Base-by-base conservation (phyloP, 2,888 invertebrate genomes). In the Drosophila nr. perissopoda region DNA sequence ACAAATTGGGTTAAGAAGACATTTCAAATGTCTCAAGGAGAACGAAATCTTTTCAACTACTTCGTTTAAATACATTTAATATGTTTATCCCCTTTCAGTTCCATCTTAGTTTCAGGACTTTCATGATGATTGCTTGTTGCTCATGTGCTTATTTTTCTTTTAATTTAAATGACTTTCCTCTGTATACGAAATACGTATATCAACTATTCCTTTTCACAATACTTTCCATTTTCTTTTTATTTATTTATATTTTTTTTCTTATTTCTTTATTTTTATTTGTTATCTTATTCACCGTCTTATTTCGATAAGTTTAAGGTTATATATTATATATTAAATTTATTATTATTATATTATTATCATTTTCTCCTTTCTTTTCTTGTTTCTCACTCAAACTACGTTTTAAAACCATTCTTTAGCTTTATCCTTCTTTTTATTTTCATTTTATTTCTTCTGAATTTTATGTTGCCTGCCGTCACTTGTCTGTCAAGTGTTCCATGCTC, bases 381-480 rank as follows among this genome's bases (percentile, higher is more conserved):
- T 33, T 29, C 18, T 27, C 1, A 13, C 21, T 64, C 34, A 27
- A 21, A 25, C 21, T 40, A 27, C 27, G 21, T 40, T 18, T 7
- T 38, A n/a, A 56, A 54, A 27, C 31, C 29, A 11, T 33, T 25
- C 18, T 42, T n/a, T 8, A 8, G 25, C 21, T 48, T 33, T 38
- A 33, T 16, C 6, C 6, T 13, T 27, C 21, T 11, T 33, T 21
- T 13, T 4, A 52, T 31, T 31, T 18, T 36, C 5, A 36, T 27
- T 69, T 52, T 58, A 21, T 52, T 36, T 36, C 11, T 34, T 56
- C 4, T 58, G 40, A 52, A 52, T 36, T 52, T 25, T 48, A 59
- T 69, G 38, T 25, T 71, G 49, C 38, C 38, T 69, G 40, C 49
- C 25, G 42, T 53, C 45, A 10, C 36, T 25, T 42, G 18, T 42